Conservation (phyloP, 2,797 vertebrate species). For the Pogoniulus pusillus region DNA sequence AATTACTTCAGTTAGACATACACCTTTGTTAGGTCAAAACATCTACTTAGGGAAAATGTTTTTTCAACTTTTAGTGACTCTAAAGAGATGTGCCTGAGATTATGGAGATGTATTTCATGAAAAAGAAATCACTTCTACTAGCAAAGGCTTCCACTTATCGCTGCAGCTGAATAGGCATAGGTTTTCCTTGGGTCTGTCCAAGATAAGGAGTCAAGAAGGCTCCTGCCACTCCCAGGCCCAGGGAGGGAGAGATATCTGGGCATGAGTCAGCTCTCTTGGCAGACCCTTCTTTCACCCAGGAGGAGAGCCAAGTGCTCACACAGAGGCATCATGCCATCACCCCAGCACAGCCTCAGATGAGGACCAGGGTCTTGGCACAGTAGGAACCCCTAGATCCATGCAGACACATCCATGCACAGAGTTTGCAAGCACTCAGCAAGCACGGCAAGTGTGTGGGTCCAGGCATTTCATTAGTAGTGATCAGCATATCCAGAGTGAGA, state of each 20-base stretch:
- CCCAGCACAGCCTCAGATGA: neutral
- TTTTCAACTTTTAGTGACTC: neutral
- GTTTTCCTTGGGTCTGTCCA: neutral
- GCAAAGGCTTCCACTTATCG: neutral
- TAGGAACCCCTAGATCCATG: neutral
- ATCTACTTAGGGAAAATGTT: neutral
- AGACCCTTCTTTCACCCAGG: neutral
- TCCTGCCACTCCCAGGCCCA: neutral
- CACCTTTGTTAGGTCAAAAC: neutral
- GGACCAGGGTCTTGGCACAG: neutral
- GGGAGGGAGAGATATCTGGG: neutral
- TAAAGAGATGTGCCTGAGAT: neutral
- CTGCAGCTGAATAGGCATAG: neutral
- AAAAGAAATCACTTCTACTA: neutral
- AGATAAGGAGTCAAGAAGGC: neutral
- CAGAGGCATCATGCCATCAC: rapidly evolving
- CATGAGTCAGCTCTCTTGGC: neutral
- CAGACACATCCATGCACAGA: neutral
- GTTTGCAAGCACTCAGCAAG: neutral
- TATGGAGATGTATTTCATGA: neutral
- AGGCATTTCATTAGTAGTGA: neutral
- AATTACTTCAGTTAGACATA: neutral
- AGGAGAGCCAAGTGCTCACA: neutral
- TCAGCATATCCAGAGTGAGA: neutral
- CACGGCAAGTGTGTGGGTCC: neutral